Percentiles rank a stretch among this genome's conserved stretches.
These are phyloP conservation scores for Gadus chalcogrammus DNA, from an alignment of 2,113 vertebrate species.

Conservation along the genomic window DNA sequence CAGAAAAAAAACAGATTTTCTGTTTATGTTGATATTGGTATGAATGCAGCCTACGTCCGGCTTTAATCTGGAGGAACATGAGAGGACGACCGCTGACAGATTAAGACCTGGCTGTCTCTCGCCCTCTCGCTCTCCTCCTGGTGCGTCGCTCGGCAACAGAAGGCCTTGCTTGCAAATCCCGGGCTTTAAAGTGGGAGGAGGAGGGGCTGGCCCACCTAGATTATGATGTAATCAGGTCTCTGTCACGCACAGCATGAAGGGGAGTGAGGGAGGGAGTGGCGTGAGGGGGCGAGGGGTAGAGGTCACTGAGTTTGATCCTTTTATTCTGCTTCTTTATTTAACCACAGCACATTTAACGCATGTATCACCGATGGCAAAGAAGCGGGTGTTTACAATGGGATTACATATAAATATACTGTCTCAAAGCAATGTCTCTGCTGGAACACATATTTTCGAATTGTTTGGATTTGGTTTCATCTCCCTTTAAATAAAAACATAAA, in stretches of 20 bases:
- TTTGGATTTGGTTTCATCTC: too few species aligned
- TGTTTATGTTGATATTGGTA: slow-evolving; percentile 32
- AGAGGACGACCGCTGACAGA: slow-evolving; percentile 63
- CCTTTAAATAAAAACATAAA: not conserved
- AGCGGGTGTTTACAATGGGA: not conserved
- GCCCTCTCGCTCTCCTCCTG: slow-evolving; percentile 14
- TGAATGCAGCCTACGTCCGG: slow-evolving; percentile 41
- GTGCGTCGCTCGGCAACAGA: slow-evolving; percentile 61
- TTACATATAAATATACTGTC: not conserved
- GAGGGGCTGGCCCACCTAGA: slow-evolving; percentile 50
- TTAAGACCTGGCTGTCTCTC: slow-evolving; percentile 57
- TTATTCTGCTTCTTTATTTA: too few species aligned
- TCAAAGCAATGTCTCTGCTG: not conserved
- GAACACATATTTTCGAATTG: not conserved
- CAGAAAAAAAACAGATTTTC: slow-evolving; percentile 28
- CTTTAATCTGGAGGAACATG: slow-evolving; percentile 66
- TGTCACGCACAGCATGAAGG: slow-evolving; percentile 48
- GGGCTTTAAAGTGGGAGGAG: slow-evolving; percentile 64
- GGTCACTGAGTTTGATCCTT: slow-evolving; percentile 37
- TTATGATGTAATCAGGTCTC: slow-evolving; percentile 73
- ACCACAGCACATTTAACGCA: not conserved
- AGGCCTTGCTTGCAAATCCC: slow-evolving; percentile 71
- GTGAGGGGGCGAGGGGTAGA: slow-evolving; percentile 6
- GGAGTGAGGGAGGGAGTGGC: slow-evolving; percentile 28
- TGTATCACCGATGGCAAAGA: not conserved